These are phyloP conservation scores for Aspiorhynchus laticeps DNA, from an alignment of 2,113 vertebrate species.

Conservation along the genomic window DNA sequence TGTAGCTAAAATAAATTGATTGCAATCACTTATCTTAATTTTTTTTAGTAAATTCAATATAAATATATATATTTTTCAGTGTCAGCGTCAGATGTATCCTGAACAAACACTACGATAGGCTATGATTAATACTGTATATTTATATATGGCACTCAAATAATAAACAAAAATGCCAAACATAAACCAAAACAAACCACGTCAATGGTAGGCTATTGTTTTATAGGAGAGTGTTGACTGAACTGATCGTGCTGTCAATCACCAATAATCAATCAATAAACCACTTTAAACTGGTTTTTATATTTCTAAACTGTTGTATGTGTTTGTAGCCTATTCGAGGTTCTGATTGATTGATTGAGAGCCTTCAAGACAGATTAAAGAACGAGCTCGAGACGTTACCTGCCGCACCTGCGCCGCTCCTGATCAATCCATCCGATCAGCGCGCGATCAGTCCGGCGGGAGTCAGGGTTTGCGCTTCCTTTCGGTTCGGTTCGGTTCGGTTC, in stretches of 20 bases:
- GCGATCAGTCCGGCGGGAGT: background rate
- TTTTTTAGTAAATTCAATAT: too few relatives aligned
- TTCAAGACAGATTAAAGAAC: background rate
- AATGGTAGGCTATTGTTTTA: background rate
- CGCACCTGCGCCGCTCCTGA: background rate
- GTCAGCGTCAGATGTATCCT: too few relatives aligned
- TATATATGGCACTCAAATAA: background rate
- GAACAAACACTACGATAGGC: background rate
- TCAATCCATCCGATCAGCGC: slow-evolving; percentile 12
- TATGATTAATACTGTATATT: background rate
- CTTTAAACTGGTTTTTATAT: too few relatives aligned
- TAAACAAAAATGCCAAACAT: background rate
- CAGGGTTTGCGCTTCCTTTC: background rate
- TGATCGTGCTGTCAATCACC: background rate
- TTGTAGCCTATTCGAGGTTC: background rate
- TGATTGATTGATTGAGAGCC: background rate
- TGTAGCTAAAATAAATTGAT: too few relatives aligned
- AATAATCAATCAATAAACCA: background rate
- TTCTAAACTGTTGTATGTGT: background rate
- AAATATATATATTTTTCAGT: too few relatives aligned
- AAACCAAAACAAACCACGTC: background rate
- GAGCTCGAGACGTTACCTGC: background rate
- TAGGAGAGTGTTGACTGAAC: background rate
- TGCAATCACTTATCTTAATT: too few relatives aligned
- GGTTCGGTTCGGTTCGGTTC: background rate